A percentile compares a stretch with the other conserved stretches of the same genome.
Evolutionary conservation across 1,140 invertebrate species (phyloP).

Genomic region (Wasmannia auropunctata): DNA sequence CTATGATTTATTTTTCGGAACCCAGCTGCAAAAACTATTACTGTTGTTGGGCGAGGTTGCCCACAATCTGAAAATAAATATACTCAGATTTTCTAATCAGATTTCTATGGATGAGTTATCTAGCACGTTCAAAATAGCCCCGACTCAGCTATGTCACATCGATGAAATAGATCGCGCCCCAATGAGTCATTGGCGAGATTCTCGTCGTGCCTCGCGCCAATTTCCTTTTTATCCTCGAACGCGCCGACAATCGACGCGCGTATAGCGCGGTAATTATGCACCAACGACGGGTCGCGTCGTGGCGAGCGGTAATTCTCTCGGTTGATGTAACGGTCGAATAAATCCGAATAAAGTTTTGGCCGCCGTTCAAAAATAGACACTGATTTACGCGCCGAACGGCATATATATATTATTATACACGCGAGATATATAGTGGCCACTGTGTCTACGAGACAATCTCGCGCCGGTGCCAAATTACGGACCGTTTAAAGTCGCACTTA

Average conservation of each 20-base stretch:
- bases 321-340: conserved; percentile 71
- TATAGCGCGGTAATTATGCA: conserved; percentile 64
- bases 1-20: conserved; percentile 20
- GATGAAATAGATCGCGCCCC: neutral
- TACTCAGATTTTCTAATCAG: neutral
- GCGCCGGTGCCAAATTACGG: conserved; percentile 65
- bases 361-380: conserved; percentile 71
- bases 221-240: conserved; percentile 16
- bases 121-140: conserved; percentile 29
- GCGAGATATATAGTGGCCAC: conserved; percentile 15
- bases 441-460: conserved; percentile 65
- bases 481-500: conserved; percentile 57
- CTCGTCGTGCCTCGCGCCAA: neutral
- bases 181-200: conserved; percentile 32
- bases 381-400: conserved; percentile 67
- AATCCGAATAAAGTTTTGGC: conserved; percentile 74
- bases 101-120: conserved; percentile 28
- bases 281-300: conserved; percentile 26
- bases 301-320: conserved; percentile 34
- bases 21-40: neutral
- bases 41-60: too few relatives aligned
- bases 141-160: neutral
- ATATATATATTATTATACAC: conserved; percentile 69
- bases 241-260: conserved; percentile 36
- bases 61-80: neutral